Percentiles rank a stretch among this genome's conserved stretches.
Evolutionary conservation across 2,797 vertebrate genomes (phyloP).

Genomic region (Aldrovandia affinis): DNA sequence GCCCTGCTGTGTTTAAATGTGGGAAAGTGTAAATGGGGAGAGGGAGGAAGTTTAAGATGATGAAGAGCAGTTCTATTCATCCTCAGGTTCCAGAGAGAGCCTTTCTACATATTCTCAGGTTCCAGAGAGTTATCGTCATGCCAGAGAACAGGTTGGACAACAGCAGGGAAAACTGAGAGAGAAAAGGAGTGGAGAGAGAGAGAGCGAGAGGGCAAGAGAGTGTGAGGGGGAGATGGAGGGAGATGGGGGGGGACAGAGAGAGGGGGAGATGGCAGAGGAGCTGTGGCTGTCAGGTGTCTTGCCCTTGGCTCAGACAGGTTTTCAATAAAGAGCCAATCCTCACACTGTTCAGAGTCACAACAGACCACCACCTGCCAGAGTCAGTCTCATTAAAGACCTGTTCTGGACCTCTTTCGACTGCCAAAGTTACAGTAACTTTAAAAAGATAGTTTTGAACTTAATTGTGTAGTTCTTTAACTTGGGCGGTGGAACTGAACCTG

Average conservation of each 20-base stretch:
- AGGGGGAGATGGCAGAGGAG: background rate
- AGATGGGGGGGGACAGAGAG: no score
- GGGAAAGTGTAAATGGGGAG: no score
- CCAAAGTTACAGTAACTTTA: background rate
- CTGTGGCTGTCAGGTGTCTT: background rate
- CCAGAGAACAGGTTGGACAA: no score
- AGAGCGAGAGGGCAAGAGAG: no score
- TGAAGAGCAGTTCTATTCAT: no score
- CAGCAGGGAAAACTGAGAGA: background rate
- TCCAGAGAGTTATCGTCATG: no score
- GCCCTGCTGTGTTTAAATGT: no score
- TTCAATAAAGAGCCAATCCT: background rate
- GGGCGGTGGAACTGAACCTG: background rate
- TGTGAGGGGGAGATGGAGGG: no score
- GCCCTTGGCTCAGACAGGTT: background rate
- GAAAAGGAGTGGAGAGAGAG: background rate
- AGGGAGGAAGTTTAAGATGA: no score
- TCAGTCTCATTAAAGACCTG: slow-evolving; percentile 1
- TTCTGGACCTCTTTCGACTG: background rate
- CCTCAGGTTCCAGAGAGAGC: no score
- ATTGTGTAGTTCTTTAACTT: background rate
- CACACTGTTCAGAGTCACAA: background rate
- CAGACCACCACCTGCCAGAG: background rate
- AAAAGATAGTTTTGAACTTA: background rate
- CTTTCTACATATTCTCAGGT: no score